Evolutionary conservation across 1,140 invertebrate species (phyloP).

Genomic region (Sitodiplosis mosellana): DNA sequence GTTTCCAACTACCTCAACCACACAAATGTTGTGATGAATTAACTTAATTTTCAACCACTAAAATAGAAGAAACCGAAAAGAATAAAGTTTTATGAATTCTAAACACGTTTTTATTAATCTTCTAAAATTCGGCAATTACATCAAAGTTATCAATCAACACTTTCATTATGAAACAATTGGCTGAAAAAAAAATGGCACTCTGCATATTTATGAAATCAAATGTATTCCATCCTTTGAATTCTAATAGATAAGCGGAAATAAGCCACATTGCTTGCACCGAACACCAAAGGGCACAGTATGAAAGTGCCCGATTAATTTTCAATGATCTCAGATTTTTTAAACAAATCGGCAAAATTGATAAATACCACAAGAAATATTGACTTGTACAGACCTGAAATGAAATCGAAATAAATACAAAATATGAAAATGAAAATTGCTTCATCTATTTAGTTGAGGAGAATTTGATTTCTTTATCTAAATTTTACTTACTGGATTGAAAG

Average conservation of each 20-base stretch:
- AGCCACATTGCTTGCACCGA: constrained; percentile 70
- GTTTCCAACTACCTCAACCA: no score
- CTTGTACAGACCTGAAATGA: no score
- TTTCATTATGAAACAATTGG: constrained; percentile 53
- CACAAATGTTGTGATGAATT: no score
- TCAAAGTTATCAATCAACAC: constrained; percentile 33
- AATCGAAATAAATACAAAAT: no score
- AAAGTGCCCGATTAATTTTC: constrained; percentile 27
- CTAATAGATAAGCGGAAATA: constrained; percentile 74
- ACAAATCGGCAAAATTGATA: constrained; percentile 67
- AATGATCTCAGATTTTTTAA: constrained; percentile 41
- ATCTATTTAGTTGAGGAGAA: no score
- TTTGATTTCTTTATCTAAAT: no score
- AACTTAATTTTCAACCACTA: no score
- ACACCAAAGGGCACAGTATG: constrained; percentile 47
- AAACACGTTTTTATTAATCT: no score
- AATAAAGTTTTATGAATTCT: no score
- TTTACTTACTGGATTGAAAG: constrained; percentile 92
- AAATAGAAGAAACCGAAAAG: no score
- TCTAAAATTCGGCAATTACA: background rate
- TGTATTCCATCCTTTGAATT: constrained; percentile 71
- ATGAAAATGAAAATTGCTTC: no score
- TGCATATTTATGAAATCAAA: constrained; percentile 66
- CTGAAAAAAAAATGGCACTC: constrained; percentile 54
- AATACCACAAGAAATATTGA: constrained; percentile 98